Percentiles rank a stretch among this genome's conserved stretches.
These are phyloP conservation scores for Notocelia uddmanniana DNA, from an alignment of 2,888 invertebrate genomes.

Conservation along the genomic window DNA sequence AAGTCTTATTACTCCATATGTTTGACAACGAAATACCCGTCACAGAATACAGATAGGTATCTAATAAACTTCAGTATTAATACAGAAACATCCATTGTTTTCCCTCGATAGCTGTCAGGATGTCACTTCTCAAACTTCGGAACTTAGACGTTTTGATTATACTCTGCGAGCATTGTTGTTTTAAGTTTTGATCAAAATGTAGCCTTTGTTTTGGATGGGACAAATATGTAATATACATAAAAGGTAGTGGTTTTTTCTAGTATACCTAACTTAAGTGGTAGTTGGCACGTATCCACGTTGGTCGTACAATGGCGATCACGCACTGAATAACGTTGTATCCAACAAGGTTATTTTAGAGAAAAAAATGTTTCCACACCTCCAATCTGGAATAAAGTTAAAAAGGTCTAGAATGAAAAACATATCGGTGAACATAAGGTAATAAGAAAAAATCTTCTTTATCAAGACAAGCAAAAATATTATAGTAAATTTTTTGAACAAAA, in stretches of 20 bases:
- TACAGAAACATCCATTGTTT: slow-evolving; percentile 35
- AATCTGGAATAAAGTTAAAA: too few species aligned
- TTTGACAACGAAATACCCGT: neutral
- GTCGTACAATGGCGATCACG: neutral
- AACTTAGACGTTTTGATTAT: slow-evolving; percentile 36
- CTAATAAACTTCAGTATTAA: slow-evolving; percentile 20
- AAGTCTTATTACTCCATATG: neutral
- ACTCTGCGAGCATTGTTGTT: slow-evolving; percentile 26
- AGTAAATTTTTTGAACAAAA: slow-evolving; percentile 5
- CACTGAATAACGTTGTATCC: too few species aligned
- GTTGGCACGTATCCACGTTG: neutral
- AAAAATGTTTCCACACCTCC: too few species aligned
- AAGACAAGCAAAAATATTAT: neutral
- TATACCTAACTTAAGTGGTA: neutral
- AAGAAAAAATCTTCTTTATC: neutral
- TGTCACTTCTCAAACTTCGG: slow-evolving; percentile 21
- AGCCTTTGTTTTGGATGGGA: slow-evolving; percentile 4
- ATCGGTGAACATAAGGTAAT: too few species aligned
- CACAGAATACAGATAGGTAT: slow-evolving; percentile 3
- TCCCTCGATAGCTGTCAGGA: slow-evolving; percentile 30
- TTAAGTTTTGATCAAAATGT: slow-evolving; percentile 40
- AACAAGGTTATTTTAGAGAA: too few species aligned
- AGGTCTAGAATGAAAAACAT: neutral
- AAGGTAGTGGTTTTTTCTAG: neutral
- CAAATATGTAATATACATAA: neutral